Conservation (phyloP, 2,888 invertebrate genomes). For the Ephialtes manifestator region DNA sequence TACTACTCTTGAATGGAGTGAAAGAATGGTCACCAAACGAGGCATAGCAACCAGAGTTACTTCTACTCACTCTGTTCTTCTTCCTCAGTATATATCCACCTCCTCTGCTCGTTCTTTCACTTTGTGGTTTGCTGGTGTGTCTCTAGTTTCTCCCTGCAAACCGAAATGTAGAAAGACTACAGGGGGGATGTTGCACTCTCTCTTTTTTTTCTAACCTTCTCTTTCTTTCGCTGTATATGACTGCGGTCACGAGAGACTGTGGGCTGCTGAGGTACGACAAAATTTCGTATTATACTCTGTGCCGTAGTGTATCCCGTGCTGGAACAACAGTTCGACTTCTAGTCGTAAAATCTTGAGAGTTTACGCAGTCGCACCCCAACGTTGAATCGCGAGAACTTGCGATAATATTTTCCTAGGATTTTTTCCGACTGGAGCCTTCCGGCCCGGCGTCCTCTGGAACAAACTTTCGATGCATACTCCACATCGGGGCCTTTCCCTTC, state of each 20-base stretch:
- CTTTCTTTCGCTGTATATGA: constrained; percentile 25
- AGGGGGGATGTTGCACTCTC: constrained; percentile 53
- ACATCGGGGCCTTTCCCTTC: constrained; percentile 24
- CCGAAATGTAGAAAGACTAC: constrained; percentile 57
- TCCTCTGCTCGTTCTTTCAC: constrained; percentile 48
- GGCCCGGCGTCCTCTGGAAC: background rate
- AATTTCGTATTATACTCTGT: constrained; percentile 70
- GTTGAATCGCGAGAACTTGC: constrained; percentile 67
- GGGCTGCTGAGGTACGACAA: constrained; percentile 64
- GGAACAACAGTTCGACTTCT: constrained; percentile 61
- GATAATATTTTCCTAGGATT: constrained; percentile 80
- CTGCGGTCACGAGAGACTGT: constrained; percentile 58
- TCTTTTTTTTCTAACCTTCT: constrained; percentile 39
- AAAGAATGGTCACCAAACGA: constrained; percentile 82
- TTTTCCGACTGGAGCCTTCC: background rate
- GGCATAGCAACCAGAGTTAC: constrained; percentile 72
- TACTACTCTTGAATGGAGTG: constrained; percentile 77
- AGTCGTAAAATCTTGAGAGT: constrained; percentile 52
- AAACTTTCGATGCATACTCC: constrained; percentile 13
- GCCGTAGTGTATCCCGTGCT: constrained; percentile 10
- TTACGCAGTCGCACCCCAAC: constrained; percentile 37
- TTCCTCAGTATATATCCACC: constrained; percentile 8
- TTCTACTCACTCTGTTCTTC: constrained; percentile 47
- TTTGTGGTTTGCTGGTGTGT: constrained; percentile 60
- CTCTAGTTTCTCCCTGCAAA: constrained; percentile 46